Evolutionary conservation across 1,140 invertebrate genomes (phyloP).

Genomic region (Drosophila azteca): DNA sequence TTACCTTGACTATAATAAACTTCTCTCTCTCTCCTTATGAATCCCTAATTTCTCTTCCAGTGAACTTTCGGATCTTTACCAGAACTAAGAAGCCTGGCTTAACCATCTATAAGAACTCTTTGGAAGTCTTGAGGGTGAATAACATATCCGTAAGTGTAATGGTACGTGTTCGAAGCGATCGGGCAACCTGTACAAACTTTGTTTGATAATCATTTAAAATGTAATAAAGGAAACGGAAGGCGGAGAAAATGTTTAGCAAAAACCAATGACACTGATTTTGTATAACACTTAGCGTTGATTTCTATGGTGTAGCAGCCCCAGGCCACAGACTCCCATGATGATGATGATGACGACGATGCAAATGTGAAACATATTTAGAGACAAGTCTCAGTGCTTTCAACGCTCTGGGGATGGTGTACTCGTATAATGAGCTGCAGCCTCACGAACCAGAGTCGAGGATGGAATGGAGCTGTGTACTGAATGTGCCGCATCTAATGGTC

Average conservation of each 20-base stretch:
- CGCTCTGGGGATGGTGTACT: conserved; percentile 3
- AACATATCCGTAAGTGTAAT: too few relatives aligned
- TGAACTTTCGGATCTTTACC: too few relatives aligned
- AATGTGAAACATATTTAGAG: conserved; percentile 55
- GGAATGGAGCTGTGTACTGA: conserved; percentile 3
- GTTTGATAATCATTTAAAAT: not conserved
- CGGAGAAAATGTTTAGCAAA: conserved; percentile 4
- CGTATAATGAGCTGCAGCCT: conserved; percentile 63
- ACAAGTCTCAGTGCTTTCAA: conserved; percentile 5
- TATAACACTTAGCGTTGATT: conserved; percentile 40
- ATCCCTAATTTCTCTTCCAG: too few relatives aligned
- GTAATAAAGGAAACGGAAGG: conserved; percentile 8
- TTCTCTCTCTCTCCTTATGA: too few relatives aligned
- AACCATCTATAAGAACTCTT: too few relatives aligned
- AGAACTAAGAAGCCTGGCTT: too few relatives aligned
- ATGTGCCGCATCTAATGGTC: conserved; percentile 29
- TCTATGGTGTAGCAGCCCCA: conserved; percentile 2
- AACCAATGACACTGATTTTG: conserved; percentile 28
- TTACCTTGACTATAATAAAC: too few relatives aligned
- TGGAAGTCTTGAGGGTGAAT: too few relatives aligned
- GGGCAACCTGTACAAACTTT: too few relatives aligned
- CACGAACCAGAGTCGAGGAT: not conserved
- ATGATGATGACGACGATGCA: conserved; percentile 42
- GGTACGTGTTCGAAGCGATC: too few relatives aligned
- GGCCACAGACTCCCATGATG: conserved; percentile 27